Conservation (phyloP, 1,140 invertebrate species). For the Zaprionus taronus region DNA sequence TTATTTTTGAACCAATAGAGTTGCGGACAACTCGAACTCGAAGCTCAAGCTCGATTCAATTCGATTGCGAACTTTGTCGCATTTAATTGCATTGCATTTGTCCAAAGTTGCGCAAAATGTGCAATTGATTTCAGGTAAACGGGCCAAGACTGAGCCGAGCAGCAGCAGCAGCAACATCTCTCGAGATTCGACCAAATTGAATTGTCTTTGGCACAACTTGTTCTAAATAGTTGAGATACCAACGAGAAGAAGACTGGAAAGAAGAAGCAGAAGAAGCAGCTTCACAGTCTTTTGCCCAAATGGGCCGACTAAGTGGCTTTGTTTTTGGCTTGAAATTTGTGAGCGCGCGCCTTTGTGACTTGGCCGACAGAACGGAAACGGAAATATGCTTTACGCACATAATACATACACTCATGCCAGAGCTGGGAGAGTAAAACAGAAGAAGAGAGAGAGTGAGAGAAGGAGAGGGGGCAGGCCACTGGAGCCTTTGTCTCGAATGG, state of each 20-base stretch:
- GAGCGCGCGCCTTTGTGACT: slow-evolving; percentile 52
- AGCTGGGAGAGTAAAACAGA: background rate
- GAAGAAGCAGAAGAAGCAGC: background rate
- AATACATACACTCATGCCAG: slow-evolving; percentile 32
- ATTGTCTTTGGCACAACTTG: slow-evolving; percentile 42
- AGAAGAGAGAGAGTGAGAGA: background rate
- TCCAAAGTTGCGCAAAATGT: slow-evolving; percentile 49
- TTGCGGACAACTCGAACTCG: slow-evolving; percentile 29
- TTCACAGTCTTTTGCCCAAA: slow-evolving; percentile 20
- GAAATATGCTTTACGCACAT: slow-evolving; percentile 57
- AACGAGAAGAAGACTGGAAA: background rate
- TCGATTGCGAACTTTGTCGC: slow-evolving; percentile 80
- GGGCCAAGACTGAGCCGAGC: background rate
- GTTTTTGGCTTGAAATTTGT: slow-evolving; percentile 15
- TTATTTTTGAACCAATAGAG: slow-evolving; percentile 42
- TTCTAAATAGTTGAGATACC: slow-evolving; percentile 36
- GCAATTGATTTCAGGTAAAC: slow-evolving; percentile 67
- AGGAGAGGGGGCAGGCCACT: background rate
- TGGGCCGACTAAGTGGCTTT: slow-evolving; percentile 21
- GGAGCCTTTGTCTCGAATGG: slow-evolving; percentile 46
- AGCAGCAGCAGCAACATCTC: background rate
- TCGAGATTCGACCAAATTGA: slow-evolving; percentile 22
- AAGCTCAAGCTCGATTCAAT: slow-evolving; percentile 52
- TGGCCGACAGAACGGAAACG: slow-evolving; percentile 43
- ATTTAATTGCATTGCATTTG: slow-evolving; percentile 81